Evolutionary conservation across 2,113 vertebrate species (phyloP).

Genomic region (Ellobius talpinus): DNA sequence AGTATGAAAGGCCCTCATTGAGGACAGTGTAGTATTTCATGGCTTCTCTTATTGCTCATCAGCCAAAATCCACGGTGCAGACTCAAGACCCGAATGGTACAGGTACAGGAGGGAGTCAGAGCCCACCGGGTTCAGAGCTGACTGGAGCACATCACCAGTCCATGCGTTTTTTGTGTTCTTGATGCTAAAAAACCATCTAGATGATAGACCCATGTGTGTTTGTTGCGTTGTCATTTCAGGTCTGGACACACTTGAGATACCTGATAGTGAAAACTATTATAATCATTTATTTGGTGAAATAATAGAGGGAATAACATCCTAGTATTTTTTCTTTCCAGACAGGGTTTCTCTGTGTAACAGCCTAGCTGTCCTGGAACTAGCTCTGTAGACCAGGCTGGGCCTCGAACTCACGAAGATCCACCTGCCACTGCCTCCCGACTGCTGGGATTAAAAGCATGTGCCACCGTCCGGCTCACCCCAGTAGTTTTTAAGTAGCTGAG

Average conservation of each 20-base stretch:
- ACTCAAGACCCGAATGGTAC: accelerated
- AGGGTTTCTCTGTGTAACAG: no score
- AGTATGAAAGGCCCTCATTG: neutral
- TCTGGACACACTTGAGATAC: neutral
- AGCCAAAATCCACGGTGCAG: accelerated
- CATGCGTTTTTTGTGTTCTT: neutral
- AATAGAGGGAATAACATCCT: neutral
- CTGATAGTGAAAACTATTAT: neutral
- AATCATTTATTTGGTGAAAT: neutral
- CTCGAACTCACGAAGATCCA: no score
- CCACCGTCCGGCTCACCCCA: no score
- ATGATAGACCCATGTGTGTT: neutral
- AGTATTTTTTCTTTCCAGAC: no score
- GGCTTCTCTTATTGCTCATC: accelerated
- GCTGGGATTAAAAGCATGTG: no score
- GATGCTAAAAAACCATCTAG: neutral
- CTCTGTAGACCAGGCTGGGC: no score
- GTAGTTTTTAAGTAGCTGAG: neutral
- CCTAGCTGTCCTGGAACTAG: no score
- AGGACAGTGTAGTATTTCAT: accelerated
- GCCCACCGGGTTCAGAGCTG: neutral
- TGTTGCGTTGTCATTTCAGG: neutral
- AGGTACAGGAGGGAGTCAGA: neutral
- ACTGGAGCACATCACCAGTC: neutral
- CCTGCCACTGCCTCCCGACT: no score